These are phyloP conservation scores for Sebastes schlegelii DNA, from an alignment of 2,113 vertebrate genomes.

Conservation along the genomic window DNA sequence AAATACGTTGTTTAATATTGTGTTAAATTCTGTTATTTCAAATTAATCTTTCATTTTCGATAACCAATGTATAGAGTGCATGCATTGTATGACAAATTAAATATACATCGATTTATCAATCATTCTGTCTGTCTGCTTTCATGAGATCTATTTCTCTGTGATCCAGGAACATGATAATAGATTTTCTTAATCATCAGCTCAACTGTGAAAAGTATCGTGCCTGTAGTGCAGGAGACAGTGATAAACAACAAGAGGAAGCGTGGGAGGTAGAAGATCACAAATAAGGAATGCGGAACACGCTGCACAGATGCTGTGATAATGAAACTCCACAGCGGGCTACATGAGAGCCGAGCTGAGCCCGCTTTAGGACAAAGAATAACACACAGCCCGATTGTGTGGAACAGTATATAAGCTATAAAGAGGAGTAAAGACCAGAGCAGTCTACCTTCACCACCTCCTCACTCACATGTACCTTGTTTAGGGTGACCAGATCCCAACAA, in stretches of 20 bases:
- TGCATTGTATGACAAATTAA: neutral
- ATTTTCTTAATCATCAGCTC: slow-evolving; percentile 12
- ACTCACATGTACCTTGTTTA: no score
- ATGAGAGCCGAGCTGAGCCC: slow-evolving; percentile 9
- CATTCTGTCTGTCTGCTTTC: neutral
- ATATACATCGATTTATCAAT: neutral
- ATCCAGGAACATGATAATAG: neutral
- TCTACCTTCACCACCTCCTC: no score
- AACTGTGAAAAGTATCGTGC: neutral
- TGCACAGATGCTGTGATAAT: slow-evolving; percentile 47
- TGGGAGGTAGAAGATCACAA: slow-evolving; percentile 4
- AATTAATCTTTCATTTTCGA: neutral
- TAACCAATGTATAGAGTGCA: neutral
- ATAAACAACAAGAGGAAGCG: slow-evolving; percentile 13
- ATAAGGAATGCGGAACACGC: slow-evolving; percentile 31
- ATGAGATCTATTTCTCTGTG: slow-evolving; percentile 6
- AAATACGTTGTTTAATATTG: neutral
- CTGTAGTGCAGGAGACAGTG: neutral
- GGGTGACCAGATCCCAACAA: no score
- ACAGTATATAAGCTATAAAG: slow-evolving; percentile 10
- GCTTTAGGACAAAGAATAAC: slow-evolving; percentile 25
- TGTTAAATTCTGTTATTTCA: no score
- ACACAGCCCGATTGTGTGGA: neutral
- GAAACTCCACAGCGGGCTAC: neutral
- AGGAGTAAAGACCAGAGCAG: neutral